Percentiles rank a stretch among this genome's conserved stretches.
Conservation (phyloP, 2,113 vertebrate genomes). For the Anolis carolinensis region DNA sequence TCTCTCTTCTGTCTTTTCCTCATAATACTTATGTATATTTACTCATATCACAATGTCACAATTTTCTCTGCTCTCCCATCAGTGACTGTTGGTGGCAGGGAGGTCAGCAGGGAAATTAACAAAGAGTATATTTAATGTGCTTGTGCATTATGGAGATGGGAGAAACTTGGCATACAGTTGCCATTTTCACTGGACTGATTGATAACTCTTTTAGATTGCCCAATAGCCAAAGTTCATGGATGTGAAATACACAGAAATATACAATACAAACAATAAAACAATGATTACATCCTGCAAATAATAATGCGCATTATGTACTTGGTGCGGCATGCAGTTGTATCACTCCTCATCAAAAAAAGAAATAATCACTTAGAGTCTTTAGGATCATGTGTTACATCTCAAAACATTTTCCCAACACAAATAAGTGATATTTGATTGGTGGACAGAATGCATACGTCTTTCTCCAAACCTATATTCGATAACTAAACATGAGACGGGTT, state of each 20-base stretch:
- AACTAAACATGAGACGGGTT: constrained; percentile 21
- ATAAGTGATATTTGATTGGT: constrained; percentile 4
- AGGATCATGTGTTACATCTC: not conserved
- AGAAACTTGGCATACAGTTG: not conserved
- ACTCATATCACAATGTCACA: not conserved
- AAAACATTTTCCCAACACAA: not conserved
- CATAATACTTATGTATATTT: not conserved
- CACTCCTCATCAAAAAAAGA: not conserved
- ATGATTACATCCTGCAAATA: too few species aligned
- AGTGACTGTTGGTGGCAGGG: too few species aligned
- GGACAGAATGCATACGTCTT: not conserved
- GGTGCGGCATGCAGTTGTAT: not conserved
- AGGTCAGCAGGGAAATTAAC: not conserved
- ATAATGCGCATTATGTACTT: not conserved
- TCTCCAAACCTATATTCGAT: not conserved
- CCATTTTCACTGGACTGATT: not conserved
- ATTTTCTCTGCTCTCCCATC: not conserved
- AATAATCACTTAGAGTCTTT: not conserved
- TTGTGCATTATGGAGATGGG: not conserved
- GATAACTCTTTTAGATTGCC: too few species aligned
- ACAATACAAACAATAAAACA: too few species aligned
- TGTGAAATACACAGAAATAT: too few species aligned
- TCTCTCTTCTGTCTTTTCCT: not conserved
- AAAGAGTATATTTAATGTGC: not conserved
- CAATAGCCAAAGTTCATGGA: too few species aligned